phyloP scores from a whole-genome alignment of 2,888 invertebrate species.

The Deroplatys truncata region DNA sequence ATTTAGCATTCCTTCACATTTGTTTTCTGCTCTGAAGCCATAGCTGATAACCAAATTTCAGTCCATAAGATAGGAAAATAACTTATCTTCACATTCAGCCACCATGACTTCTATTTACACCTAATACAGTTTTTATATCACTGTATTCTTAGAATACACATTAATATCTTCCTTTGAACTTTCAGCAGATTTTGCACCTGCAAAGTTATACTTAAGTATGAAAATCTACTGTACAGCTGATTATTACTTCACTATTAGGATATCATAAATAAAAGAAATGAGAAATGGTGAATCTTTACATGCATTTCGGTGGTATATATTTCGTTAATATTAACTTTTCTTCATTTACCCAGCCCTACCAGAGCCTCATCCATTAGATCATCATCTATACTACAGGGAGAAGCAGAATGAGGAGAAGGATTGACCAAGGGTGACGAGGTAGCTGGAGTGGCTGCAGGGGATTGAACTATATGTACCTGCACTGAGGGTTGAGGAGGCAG shows the following conservation, averaged over 20 bases:
- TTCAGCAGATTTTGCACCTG: neutral
- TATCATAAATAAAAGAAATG: neutral
- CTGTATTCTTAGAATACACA: neutral
- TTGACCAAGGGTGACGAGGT: slow-evolving; percentile 47
- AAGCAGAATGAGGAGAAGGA: slow-evolving; percentile 64
- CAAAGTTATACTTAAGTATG: neutral
- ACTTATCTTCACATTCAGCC: neutral
- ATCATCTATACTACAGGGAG: slow-evolving; percentile 76
- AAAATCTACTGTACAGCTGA: neutral
- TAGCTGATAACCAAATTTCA: neutral
- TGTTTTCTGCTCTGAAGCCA: neutral
- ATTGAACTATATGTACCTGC: slow-evolving; percentile 72
- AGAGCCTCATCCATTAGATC: slow-evolving; percentile 87
- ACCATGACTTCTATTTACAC: neutral
- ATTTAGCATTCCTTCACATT: neutral
- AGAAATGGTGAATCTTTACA: neutral
- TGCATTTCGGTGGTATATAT: neutral
- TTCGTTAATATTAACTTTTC: neutral
- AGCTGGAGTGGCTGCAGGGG: slow-evolving; percentile 56
- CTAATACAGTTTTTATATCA: neutral
- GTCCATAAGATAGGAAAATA: neutral
- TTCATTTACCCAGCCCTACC: slow-evolving; percentile 68
- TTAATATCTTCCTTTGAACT: neutral
- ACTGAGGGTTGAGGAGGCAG: slow-evolving; percentile 55
- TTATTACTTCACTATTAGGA: neutral